Evolutionary conservation across 2,797 vertebrate genomes (phyloP).

Genomic region (Hyperoplus lanceolatus): DNA sequence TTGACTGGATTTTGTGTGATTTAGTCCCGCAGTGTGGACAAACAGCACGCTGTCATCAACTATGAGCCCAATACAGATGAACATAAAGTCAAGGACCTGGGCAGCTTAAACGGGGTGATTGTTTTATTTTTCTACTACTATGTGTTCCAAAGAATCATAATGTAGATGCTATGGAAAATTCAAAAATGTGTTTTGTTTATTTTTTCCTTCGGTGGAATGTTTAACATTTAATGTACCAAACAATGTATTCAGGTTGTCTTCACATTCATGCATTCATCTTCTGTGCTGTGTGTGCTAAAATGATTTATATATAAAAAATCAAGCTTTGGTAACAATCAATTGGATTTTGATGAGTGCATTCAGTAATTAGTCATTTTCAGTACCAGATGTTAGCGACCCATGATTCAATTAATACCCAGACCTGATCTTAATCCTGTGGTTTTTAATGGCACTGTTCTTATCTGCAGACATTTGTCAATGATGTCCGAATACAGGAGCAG

Average conservation of each 20-base stretch:
- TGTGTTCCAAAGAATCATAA: background rate
- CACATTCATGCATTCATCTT: background rate
- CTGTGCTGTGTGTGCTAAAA: too few relatives aligned
- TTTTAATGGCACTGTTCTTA: conserved; percentile 35
- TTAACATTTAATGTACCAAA: background rate
- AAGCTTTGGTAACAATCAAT: background rate
- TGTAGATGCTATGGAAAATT: too few relatives aligned
- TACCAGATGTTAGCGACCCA: background rate
- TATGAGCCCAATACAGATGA: conserved; percentile 92
- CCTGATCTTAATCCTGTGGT: background rate
- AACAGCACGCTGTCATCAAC: conserved; percentile 98
- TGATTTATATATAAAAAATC: too few relatives aligned
- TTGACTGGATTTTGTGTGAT: conserved; percentile 66
- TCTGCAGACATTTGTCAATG: conserved; percentile 96
- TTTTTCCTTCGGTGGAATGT: background rate
- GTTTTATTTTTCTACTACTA: background rate
- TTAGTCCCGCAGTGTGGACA: conserved; percentile 97
- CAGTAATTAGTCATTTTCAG: background rate
- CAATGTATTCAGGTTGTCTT: background rate
- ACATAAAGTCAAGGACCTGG: conserved; percentile 96
- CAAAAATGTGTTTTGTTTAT: background rate
- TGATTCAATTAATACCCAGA: background rate
- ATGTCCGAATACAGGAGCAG: conserved; percentile 95
- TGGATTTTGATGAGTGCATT: background rate
- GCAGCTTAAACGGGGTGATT: conserved; percentile 97